A percentile compares a stretch with the other conserved stretches of the same genome.
These are phyloP conservation scores for Actinernus sp. DNA, from an alignment of 92 coral and sea anemone genomes.

Conservation along the genomic window DNA sequence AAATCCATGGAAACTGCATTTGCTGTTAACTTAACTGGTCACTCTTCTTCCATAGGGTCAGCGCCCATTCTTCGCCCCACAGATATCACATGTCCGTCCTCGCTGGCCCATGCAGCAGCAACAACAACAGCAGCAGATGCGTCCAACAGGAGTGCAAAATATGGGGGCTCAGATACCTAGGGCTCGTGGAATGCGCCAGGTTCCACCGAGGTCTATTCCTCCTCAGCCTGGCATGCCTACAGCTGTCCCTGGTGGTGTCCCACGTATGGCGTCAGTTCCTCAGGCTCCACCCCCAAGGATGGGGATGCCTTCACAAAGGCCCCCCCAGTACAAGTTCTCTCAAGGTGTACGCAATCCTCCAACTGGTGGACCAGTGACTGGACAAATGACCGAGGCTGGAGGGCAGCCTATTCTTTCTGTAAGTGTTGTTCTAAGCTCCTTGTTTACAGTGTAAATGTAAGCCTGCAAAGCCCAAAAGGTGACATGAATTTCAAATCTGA, in stretches of 20 bases:
- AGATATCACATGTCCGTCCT: conserved; percentile 73
- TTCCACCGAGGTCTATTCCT: conserved; percentile 70
- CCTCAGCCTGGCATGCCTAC: conserved; percentile 61
- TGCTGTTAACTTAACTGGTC: background rate
- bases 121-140: conserved; percentile 86
- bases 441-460: too few species aligned
- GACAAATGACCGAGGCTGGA: conserved; percentile 58
- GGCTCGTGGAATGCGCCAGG: conserved; percentile 84
- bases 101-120: conserved; percentile 79
- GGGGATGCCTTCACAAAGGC: conserved; percentile 36
- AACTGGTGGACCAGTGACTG: conserved; percentile 59
- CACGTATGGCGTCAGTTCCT: conserved; percentile 55
- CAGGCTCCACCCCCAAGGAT: conserved; percentile 38
- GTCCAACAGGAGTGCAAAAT: conserved; percentile 66
- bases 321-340: conserved; percentile 68
- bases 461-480: too few species aligned
- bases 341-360: conserved; percentile 89
- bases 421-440: too few species aligned
- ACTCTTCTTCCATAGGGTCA: conserved; percentile 49
- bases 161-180: conserved; percentile 78
- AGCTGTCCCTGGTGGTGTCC: conserved; percentile 55
- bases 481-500: too few species aligned
- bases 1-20: too few species aligned
- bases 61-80: conserved; percentile 88
- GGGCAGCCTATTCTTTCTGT: conserved; percentile 71